phyloP scores from a whole-genome alignment of 2,888 invertebrate genomes.

The Cylloceria caligata region DNA sequence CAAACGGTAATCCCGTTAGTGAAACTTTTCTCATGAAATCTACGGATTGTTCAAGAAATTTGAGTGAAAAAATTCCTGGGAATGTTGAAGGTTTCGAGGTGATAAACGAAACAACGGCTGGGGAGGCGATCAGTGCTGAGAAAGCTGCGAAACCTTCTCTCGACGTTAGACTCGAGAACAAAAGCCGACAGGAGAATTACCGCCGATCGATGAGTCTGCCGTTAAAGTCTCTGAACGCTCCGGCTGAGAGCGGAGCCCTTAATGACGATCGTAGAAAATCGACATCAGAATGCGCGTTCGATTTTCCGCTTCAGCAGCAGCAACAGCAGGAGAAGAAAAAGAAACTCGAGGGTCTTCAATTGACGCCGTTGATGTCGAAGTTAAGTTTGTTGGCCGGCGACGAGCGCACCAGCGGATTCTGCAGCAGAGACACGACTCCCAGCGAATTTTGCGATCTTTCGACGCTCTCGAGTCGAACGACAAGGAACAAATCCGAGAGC shows the following conservation, averaged over 20 bases:
- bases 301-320: constrained; percentile 77
- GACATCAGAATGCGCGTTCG: constrained; percentile 76
- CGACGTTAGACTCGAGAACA: constrained; percentile 76
- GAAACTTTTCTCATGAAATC: constrained; percentile 14
- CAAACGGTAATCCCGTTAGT: constrained; percentile 46
- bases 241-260: constrained; percentile 80
- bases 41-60: neutral
- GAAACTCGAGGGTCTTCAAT: constrained; percentile 89
- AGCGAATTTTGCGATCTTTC: constrained; percentile 84
- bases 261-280: constrained; percentile 81
- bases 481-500: constrained; percentile 77
- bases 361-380: constrained; percentile 94
- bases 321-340: constrained; percentile 81
- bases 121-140: constrained; percentile 18
- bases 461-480: constrained; percentile 77
- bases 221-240: constrained; percentile 87
- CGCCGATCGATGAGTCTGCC: constrained; percentile 89
- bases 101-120: constrained; percentile 18
- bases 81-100: constrained; percentile 54
- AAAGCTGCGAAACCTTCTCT: constrained; percentile 64
- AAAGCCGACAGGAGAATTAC: constrained; percentile 80
- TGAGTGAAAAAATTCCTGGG: constrained; percentile 22
- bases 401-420: constrained; percentile 89
- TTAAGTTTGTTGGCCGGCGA: constrained; percentile 90
- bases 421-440: constrained; percentile 89